These are phyloP conservation scores for Tachystola acroxantha DNA, from an alignment of 2,888 invertebrate genomes.

Conservation along the genomic window DNA sequence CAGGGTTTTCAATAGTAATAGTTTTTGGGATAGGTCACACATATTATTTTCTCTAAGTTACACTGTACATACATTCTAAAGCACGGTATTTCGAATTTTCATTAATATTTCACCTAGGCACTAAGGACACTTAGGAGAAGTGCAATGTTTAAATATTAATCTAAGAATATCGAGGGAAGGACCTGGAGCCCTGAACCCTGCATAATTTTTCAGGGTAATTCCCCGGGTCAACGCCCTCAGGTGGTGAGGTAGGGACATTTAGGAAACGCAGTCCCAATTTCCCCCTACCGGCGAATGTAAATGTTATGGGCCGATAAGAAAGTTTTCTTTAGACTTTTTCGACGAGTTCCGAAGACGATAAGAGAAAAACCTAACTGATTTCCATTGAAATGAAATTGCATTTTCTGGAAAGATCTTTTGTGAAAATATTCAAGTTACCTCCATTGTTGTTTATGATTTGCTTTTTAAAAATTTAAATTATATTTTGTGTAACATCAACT, in stretches of 20 bases:
- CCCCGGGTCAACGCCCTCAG: neutral
- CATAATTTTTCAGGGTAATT: neutral
- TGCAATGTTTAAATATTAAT: conserved; percentile 1
- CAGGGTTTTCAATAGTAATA: no score
- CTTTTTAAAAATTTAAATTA: no score
- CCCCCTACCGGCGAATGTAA: neutral
- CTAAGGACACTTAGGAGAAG: no score
- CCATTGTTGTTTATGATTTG: no score
- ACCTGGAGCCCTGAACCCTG: neutral
- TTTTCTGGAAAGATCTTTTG: no score
- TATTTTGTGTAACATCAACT: no score
- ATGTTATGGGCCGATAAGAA: neutral
- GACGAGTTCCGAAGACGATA: neutral
- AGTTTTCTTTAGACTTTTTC: neutral
- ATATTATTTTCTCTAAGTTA: no score
- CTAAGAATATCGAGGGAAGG: neutral
- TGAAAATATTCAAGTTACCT: no score
- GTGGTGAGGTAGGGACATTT: neutral
- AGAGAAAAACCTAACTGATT: neutral
- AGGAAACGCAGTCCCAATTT: neutral
- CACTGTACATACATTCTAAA: no score
- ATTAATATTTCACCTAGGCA: no score
- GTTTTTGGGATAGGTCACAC: no score
- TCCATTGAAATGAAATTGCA: neutral
- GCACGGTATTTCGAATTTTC: no score